A percentile compares a stretch with the other conserved stretches of the same genome.
phyloP scores from a whole-genome alignment of 2,888 invertebrate genomes.

The Lasioglossum morio region DNA sequence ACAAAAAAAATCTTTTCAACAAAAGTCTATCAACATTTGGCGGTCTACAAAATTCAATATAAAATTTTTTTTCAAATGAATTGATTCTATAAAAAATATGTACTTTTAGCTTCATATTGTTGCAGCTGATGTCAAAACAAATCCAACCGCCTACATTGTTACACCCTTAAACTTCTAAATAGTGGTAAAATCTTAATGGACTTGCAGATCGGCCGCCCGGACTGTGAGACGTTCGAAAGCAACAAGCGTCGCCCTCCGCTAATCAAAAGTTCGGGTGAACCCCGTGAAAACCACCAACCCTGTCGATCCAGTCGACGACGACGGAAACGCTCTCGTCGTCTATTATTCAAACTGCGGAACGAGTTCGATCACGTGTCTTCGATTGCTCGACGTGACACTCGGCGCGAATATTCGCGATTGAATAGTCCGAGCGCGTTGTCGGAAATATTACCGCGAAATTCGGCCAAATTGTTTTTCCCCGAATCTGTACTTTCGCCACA shows the following conservation, averaged over 20 bases:
- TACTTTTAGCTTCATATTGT: too few relatives aligned
- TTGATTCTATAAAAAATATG: too few relatives aligned
- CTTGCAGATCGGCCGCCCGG: too few relatives aligned
- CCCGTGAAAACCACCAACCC: neutral
- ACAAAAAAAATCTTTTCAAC: too few relatives aligned
- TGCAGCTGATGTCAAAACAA: too few relatives aligned
- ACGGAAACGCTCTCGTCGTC: neutral
- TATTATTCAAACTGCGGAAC: conserved; percentile 6
- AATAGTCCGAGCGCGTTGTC: neutral
- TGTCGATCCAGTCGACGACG: neutral
- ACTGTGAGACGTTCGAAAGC: neutral
- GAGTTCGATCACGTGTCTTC: neutral
- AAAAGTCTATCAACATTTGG: too few relatives aligned
- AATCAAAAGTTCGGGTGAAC: conserved; percentile 5
- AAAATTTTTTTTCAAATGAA: too few relatives aligned
- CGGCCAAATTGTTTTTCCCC: neutral
- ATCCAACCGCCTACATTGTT: too few relatives aligned
- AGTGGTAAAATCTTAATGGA: too few relatives aligned
- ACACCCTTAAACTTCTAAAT: too few relatives aligned
- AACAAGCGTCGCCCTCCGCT: neutral
- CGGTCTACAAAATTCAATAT: too few relatives aligned
- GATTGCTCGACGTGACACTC: neutral
- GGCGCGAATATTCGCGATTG: neutral
- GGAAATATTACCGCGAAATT: neutral
- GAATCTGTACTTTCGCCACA: neutral